Conservation (phyloP, 30 jellyfish, hydroid and myxozoan species). For the Sanderia malayensis region DNA sequence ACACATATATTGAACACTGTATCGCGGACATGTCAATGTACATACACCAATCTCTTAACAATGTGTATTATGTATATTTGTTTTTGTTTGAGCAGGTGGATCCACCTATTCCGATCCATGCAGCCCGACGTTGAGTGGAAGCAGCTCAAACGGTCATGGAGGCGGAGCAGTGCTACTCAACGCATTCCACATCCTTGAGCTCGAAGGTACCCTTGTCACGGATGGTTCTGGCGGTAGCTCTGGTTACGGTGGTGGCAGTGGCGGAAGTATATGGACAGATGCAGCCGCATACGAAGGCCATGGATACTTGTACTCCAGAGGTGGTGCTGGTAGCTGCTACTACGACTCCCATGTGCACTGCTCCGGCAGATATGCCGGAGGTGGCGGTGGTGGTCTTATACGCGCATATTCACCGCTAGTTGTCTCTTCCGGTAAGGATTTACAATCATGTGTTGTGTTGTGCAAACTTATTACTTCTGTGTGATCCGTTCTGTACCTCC, state of each 20-base stretch:
- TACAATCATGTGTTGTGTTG: not conserved
- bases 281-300: constrained; percentile 60
- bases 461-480: too few species aligned
- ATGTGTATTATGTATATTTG: too few species aligned
- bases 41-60: too few species aligned
- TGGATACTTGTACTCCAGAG: constrained; percentile 55
- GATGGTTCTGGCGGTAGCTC: constrained; percentile 48
- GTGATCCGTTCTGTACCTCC: too few species aligned
- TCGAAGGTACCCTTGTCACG: constrained; percentile 41
- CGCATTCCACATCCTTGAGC: constrained; percentile 45
- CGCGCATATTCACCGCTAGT: constrained; percentile 52
- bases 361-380: constrained; percentile 47
- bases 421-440: constrained; percentile 41
- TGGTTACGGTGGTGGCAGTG: constrained; percentile 66
- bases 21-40: too few species aligned
- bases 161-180: constrained; percentile 57
- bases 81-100: constrained; percentile 30
- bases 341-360: not conserved
- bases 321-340: constrained; percentile 61
- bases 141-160: constrained; percentile 49
- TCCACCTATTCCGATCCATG: constrained; percentile 37
- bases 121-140: constrained; percentile 51
- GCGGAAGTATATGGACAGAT: constrained; percentile 64
- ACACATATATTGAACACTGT: too few species aligned
- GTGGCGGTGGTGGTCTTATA: constrained; percentile 71